Evolutionary conservation across 2,888 invertebrate genomes (phyloP), one percentile per base, ranked within the genome.

Genomic region (Noctua pronuba): DNA sequence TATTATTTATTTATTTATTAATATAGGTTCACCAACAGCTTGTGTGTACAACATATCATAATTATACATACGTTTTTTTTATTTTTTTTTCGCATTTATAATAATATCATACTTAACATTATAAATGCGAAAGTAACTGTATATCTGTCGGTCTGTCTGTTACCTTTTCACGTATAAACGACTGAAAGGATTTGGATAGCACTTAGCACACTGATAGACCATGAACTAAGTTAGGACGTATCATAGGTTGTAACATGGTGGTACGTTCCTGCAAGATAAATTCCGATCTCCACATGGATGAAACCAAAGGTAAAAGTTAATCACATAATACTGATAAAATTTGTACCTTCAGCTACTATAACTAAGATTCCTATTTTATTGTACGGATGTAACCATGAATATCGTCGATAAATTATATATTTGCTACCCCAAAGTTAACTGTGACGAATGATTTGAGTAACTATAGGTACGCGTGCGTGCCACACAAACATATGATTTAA

Each of bases 401-500:
- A 72, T 75, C 58, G 69, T 74, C 69, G 71, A 89, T 85, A 85
- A 77, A 82, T 82, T 83, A 85, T 86, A 88, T 84, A 85, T 91
- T 84, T 82, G 79, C 72, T 82, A 86, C 85, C 88, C 84, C 86
- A 81, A 88, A 89, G 86, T 87, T 86, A 89, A 86, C 89, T 87
- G 85, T 90, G 88, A 88, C 90, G 89, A 92, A 92, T 88, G 88
- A 88, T 88, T 87, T 85, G 83, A 82, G 84, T 90, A 89, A 89
- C 88, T 86, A 79, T 80, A 78, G 77, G 71, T 73, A 80, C 35
- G 82, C 79, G 90, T 91, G 90, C 91, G 93, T 93, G 93, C 87
- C 90, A 88, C 85, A 88, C 86, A 87, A 90, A 90, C 92, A 90
- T 92, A 90, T 90, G 89, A 89, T 90, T 91, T 91, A 92, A 91